Base-by-base conservation (phyloP, 92 coral and sea anemone species). In the Palythoa grandiflora region DNA sequence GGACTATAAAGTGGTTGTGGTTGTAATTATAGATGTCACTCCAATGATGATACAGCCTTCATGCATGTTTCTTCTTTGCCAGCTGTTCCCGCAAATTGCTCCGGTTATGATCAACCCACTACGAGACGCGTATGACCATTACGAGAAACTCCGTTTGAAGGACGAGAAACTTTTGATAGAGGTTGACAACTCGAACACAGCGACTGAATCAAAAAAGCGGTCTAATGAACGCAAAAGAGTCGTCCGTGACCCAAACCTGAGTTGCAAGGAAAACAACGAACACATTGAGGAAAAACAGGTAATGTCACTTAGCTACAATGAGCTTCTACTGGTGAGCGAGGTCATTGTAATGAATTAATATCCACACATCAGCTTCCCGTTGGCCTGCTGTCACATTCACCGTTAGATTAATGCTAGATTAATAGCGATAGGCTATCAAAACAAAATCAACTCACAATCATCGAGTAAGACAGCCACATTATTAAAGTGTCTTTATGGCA, bases 1-100 rank as follows among this genome's bases (percentile, higher is more conserved):
- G 28, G 28, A 28, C 28, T 28, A 28, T 4, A 0, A 15, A 2
- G 2, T 59, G 50, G 7, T 8, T 44, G 6, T 44, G 50, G 7
- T 8, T 44, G 13, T 59, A 19, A 59, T 17, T 59, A 13, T 59
- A 65, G 47, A 35, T 35, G 14, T 70, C 16, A 11, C 75, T 17
- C 5, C 13, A 65, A 17, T 15, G 17, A 2, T 21, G 10, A 60
- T 15, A 38, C 7, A 8, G 2, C 4, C 16, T 12, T 53, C 10
- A 16, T 4, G 5, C 15, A 12, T 48, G 12, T 20, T 5, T 55
- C n/a, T 37, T 54, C 61, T 1, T 54, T 38, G 8, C 11, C 84
- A 94, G 97, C 87, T 94, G 52, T 94, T 94, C 47, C 97, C 97
- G 37, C 97, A 94, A 88, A 90, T 94, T 44, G 84, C 76, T 15